A percentile compares a stretch with the other conserved stretches of the same genome.
Conservation (phyloP, 2,113 vertebrate genomes). For the Laticauda laticaudata region DNA sequence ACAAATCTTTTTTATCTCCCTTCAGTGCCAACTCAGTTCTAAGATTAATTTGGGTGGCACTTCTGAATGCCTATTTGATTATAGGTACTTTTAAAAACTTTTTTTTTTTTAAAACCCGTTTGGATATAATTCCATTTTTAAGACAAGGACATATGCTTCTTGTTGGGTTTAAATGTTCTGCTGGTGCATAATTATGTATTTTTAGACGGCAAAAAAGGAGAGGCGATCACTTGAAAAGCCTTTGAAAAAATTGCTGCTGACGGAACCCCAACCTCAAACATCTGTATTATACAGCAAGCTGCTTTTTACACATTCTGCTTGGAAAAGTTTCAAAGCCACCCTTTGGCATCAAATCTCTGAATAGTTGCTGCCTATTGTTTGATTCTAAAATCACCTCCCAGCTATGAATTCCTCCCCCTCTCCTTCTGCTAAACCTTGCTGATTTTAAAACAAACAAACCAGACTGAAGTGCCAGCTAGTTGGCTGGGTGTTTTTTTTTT, state of each 20-base stretch:
- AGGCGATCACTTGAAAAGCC: slow-evolving; percentile 19
- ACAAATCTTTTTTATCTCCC: not conserved
- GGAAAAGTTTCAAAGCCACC: not conserved
- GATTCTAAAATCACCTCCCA: slow-evolving; percentile 47
- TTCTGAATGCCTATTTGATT: not conserved
- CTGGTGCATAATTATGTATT: slow-evolving; percentile 53
- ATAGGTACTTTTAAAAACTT: not conserved
- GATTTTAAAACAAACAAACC: slow-evolving; percentile 20
- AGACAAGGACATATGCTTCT: slow-evolving; percentile 46
- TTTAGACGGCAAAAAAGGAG: slow-evolving; percentile 47
- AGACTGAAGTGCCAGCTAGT: slow-evolving; percentile 50
- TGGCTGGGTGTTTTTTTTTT: slow-evolving; percentile 12
- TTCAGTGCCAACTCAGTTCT: not conserved
- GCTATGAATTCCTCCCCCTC: not conserved
- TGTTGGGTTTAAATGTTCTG: slow-evolving; percentile 37
- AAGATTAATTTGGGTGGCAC: not conserved
- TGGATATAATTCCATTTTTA: not conserved
- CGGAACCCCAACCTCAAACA: slow-evolving; percentile 28
- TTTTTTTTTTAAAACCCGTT: not conserved
- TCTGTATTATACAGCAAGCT: not conserved
- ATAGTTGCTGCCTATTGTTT: slow-evolving; percentile 53
- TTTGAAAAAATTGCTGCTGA: slow-evolving; percentile 49
- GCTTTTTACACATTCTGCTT: slow-evolving; percentile 37
- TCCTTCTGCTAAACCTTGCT: slow-evolving; percentile 4
- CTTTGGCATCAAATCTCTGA: slow-evolving; percentile 23